phyloP scores from a whole-genome alignment of 2,888 invertebrate genomes.

The Nephrotoma flavescens region DNA sequence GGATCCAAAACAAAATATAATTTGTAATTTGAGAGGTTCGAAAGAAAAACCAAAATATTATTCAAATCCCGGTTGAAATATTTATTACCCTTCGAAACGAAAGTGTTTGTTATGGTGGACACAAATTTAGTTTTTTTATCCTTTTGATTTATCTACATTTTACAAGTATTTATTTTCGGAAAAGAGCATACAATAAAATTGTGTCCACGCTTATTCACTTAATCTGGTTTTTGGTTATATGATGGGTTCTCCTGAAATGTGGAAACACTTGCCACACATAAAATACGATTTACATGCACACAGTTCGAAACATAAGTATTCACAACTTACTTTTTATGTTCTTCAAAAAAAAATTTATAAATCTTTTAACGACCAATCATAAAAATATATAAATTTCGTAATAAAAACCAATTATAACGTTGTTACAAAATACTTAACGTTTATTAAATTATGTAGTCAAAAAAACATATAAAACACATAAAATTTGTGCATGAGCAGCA shows the following conservation, averaged over 20 bases:
- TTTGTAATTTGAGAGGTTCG: neutral
- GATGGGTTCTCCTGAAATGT: neutral
- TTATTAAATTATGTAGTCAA: neutral
- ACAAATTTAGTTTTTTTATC: neutral
- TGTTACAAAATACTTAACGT: neutral
- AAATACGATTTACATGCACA: neutral
- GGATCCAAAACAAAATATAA: neutral
- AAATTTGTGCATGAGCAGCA: neutral
- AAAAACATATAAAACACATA: neutral
- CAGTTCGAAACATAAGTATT: neutral
- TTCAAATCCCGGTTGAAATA: neutral
- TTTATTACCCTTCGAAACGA: neutral
- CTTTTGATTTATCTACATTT: neutral
- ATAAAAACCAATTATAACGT: neutral
- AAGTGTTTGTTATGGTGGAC: neutral
- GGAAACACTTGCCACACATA: neutral
- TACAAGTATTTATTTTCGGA: neutral
- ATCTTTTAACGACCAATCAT: neutral
- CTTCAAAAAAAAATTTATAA: neutral
- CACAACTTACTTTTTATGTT: neutral
- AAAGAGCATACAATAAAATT: neutral
- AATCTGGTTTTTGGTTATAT: neutral
- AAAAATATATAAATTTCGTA: neutral
- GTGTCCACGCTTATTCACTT: neutral
- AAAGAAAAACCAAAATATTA: neutral